These are phyloP conservation scores for Manis javanica DNA, from an alignment of 2,797 vertebrate species.

Conservation along the genomic window DNA sequence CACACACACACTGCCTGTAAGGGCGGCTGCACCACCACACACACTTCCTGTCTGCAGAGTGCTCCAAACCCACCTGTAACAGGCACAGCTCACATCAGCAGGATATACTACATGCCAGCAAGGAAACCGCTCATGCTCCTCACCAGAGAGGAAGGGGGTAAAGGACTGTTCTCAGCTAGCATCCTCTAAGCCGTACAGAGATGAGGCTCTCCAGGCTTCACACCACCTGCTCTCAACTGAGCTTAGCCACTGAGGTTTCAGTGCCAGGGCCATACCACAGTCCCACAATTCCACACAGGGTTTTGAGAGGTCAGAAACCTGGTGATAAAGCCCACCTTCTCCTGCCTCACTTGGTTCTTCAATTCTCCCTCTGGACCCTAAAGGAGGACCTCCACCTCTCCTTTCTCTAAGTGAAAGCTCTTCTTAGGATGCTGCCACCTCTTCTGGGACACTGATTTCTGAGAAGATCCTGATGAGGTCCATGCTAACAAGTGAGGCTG, in stretches of 20 bases:
- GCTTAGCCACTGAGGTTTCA: too few species aligned
- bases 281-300: background rate
- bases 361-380: too few species aligned
- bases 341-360: background rate
- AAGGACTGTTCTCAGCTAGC: background rate
- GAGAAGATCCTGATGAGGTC: background rate
- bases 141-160: background rate
- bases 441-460: background rate
- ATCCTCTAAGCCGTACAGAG: background rate
- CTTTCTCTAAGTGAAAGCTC: background rate
- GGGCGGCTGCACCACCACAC: accelerated
- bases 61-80: background rate
- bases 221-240: too few species aligned
- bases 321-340: background rate
- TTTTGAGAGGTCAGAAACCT: background rate
- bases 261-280: too few species aligned
- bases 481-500: background rate
- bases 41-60: too few species aligned
- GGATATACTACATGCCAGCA: background rate
- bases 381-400: background rate
- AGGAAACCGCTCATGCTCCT: background rate
- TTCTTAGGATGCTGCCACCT: background rate
- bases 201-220: background rate
- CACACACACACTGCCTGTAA: background rate
- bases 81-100: background rate